A percentile compares a stretch with the other conserved stretches of the same genome.
phyloP scores from a whole-genome alignment of 2,113 vertebrate species.

The Chaetorhynchus papuensis region DNA sequence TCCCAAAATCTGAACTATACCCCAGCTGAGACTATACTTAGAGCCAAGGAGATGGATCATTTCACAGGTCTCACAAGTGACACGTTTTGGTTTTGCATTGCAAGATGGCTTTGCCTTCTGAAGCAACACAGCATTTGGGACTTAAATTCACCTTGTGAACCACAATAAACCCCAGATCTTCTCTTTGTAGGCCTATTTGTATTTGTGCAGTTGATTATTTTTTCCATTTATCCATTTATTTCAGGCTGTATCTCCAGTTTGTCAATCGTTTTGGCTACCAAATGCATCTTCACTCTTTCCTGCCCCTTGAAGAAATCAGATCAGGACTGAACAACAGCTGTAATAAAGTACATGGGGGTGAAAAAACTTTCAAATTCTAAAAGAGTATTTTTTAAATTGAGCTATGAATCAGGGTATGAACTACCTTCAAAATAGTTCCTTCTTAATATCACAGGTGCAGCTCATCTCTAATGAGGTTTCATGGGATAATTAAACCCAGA shows the following conservation, averaged over 20 bases:
- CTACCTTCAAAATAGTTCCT: not conserved
- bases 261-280: not conserved
- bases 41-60: not conserved
- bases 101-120: not conserved
- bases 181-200: not conserved
- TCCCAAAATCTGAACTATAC: not conserved
- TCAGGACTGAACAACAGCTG: not conserved
- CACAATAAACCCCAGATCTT: not conserved
- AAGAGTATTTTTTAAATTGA: not conserved
- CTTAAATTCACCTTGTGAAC: not conserved
- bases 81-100: not conserved
- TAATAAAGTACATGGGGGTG: not conserved
- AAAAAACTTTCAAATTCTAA: not conserved
- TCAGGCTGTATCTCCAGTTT: not conserved
- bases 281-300: not conserved
- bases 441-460: not conserved
- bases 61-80: not conserved
- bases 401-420: not conserved
- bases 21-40: not conserved
- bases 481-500: slow-evolving; percentile 8
- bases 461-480: slow-evolving; percentile 26
- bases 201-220: not conserved
- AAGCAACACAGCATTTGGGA: not conserved
- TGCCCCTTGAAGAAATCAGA: not conserved
- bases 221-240: not conserved